Evolutionary conservation across 35 echinoderm and acorn worm genomes (phyloP).

Genomic region (Acanthaster planci): DNA sequence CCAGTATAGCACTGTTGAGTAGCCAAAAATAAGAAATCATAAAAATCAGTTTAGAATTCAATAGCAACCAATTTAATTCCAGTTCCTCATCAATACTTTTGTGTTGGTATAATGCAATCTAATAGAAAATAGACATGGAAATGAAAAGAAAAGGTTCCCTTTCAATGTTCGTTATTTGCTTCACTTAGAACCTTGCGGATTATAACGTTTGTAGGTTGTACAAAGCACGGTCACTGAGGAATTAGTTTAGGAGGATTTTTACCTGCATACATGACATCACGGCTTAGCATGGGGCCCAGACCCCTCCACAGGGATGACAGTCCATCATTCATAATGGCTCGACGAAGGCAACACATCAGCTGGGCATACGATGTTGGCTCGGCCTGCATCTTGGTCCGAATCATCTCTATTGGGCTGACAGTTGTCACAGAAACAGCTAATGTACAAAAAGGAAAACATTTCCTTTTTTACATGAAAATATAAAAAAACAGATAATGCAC

Average conservation of each 20-base stretch:
- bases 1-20: slow-evolving; percentile 50
- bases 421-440: slow-evolving; percentile 76
- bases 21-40: not conserved
- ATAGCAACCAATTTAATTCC: too few species aligned
- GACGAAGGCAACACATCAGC: slow-evolving; percentile 58
- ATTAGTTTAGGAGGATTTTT: too few species aligned
- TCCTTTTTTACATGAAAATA: not conserved
- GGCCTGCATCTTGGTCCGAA: slow-evolving; percentile 94
- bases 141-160: too few species aligned
- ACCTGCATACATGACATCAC: slow-evolving; percentile 97
- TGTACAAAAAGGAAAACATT: not conserved
- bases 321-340: slow-evolving; percentile 67
- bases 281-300: slow-evolving; percentile 77
- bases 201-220: too few species aligned
- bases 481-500: too few species aligned
- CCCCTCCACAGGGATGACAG: slow-evolving; percentile 86
- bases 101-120: too few species aligned
- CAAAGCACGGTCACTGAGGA: too few species aligned
- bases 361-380: slow-evolving; percentile 66
- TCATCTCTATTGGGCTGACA: slow-evolving; percentile 87
- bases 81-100: too few species aligned
- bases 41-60: not conserved
- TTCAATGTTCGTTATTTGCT: too few species aligned
- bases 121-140: too few species aligned
- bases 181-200: too few species aligned